A percentile compares a stretch with the other conserved stretches of the same genome.
Evolutionary conservation across 2,888 invertebrate genomes (phyloP).

Genomic region (Masnerella sp.): DNA sequence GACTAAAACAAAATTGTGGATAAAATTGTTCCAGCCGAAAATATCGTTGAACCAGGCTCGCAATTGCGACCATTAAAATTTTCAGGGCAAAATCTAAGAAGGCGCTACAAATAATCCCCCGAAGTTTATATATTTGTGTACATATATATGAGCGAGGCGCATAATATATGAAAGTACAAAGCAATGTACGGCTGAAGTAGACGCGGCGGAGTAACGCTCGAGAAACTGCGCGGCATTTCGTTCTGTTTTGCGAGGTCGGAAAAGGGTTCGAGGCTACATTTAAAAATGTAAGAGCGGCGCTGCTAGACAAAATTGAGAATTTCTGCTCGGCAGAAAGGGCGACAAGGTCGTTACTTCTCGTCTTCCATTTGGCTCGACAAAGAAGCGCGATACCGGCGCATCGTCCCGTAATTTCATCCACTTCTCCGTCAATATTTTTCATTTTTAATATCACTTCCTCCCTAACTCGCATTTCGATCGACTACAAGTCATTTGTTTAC

Average conservation of each 20-base stretch:
- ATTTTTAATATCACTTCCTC: no score
- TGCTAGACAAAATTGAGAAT: slow-evolving; percentile 51
- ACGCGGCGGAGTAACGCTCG: slow-evolving; percentile 40
- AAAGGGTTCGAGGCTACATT: slow-evolving; percentile 58
- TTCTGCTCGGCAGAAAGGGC: slow-evolving; percentile 46
- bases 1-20: no score
- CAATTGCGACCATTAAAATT: no score
- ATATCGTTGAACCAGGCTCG: no score
- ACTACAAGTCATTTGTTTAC: no score
- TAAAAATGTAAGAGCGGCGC: slow-evolving; percentile 66
- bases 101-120: no score
- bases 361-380: slow-evolving; percentile 50
- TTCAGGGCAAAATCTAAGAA: no score
- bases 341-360: slow-evolving; percentile 55
- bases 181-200: slow-evolving; percentile 42
- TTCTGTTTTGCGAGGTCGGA: slow-evolving; percentile 46
- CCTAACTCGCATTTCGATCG: no score
- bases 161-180: slow-evolving; percentile 53
- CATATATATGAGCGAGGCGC: slow-evolving; percentile 10
- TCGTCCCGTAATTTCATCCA: slow-evolving; percentile 36
- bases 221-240: slow-evolving; percentile 42
- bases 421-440: no score
- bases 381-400: slow-evolving; percentile 39
- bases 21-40: no score
- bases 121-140: no score